Evolutionary conservation across 2,888 invertebrate species (phyloP), one percentile per base, ranked within the genome.

Genomic region (Zelleria hepariella): DNA sequence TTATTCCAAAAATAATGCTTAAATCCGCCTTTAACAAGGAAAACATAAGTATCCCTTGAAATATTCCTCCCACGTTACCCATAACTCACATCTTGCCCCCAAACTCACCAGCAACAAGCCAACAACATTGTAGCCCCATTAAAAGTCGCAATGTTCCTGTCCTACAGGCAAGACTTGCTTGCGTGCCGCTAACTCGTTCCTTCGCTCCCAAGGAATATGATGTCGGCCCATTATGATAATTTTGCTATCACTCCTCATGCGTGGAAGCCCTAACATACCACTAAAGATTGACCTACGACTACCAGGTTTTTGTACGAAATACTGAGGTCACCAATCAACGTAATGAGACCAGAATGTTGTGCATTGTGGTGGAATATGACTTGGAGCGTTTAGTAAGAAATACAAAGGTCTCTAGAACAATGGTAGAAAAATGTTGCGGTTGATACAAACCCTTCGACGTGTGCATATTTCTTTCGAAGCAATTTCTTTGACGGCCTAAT

Each of bases 241-340:
- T 59, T 58, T 25, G 27, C 58, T 58, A 47, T 58, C 49, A 27
- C 27, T 24, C 47, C 25, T 23, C n/a, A 10, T 23, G 20, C 51
- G 51, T 42, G 32, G 32, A 42, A 15, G 15, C 10, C 15, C 21
- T 51, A 20, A 59, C 26, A 57, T 59, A 54, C 18, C 8, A 21
- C 20, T 49, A 49, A 51, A 23, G 23, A 51, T 51, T 4, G 5
- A 53, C 23, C 53, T 24, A 10, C 24, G 25, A 26, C 10, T 2
- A 15, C 2, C 25, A 53, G 51, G 21, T 51, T 10, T 20, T 51
- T 21, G 1, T 23, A 5, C 20, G 20, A 20, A 8, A 20, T n/a
- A 51, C 23, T 10, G 20, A 59, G 53, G 26, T 32, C 57, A 27
- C 54, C n/a, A 67, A 72, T 70, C 72, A 15, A 15, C 15, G 32